Conservation (phyloP, 1,140 invertebrate genomes). For the Achatina immaculata region DNA sequence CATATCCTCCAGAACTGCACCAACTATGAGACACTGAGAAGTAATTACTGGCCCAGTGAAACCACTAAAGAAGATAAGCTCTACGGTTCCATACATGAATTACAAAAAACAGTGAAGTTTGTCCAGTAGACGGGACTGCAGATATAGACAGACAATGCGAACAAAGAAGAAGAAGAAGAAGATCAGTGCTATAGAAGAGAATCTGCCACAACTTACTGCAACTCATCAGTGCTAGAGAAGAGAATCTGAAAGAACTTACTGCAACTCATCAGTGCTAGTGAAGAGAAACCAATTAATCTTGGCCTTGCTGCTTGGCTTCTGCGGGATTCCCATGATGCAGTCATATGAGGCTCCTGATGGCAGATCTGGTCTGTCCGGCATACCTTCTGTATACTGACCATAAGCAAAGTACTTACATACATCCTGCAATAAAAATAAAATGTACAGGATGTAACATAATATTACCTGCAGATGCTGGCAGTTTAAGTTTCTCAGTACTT, state of each 20-base stretch:
- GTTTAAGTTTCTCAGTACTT: too few species aligned
- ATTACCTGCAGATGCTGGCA: too few species aligned
- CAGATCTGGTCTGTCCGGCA: slow-evolving; percentile 53
- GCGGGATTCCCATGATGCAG: slow-evolving; percentile 56
- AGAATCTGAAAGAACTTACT: slow-evolving; percentile 46
- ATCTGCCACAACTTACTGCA: slow-evolving; percentile 49
- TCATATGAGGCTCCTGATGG: slow-evolving; percentile 46
- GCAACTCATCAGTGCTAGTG: slow-evolving; percentile 45
- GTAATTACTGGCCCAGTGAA: too few species aligned
- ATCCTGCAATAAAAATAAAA: slow-evolving; percentile 53
- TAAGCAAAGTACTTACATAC: slow-evolving; percentile 65
- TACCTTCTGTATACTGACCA: slow-evolving; percentile 56
- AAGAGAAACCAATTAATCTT: slow-evolving; percentile 59
- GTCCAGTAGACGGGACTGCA: neutral
- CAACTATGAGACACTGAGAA: too few species aligned
- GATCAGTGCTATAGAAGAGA: neutral
- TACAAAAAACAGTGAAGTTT: too few species aligned
- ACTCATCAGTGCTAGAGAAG: neutral
- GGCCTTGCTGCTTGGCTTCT: slow-evolving; percentile 53
- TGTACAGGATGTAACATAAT: too few species aligned
- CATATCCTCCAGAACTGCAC: too few species aligned
- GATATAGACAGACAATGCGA: neutral
- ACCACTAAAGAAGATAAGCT: too few species aligned
- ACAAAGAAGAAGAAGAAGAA: too few species aligned
- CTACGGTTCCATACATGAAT: too few species aligned